Base-by-base conservation (phyloP, 2,113 vertebrate genomes). In the Odontophorus gujanensis region DNA sequence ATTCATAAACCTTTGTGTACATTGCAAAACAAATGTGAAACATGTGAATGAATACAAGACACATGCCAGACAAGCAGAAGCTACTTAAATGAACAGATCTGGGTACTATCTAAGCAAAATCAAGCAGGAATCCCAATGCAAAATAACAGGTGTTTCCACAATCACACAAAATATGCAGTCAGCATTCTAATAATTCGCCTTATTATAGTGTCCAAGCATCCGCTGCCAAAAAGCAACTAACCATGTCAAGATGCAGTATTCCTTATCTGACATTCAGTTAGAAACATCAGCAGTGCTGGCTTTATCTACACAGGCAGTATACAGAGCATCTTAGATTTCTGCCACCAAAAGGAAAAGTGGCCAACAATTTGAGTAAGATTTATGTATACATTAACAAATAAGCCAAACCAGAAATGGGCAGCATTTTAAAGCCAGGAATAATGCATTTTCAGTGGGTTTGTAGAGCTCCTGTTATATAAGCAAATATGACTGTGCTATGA, bases 141-240 rank as follows among this genome's bases (percentile, higher is more conserved):
- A 96, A 88, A 97, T 93, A 94, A 97, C 95, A 97, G 97, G 94
- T 95, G 93, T 96, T 94, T 97, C 95, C 94, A 97, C 96, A 98
- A 97, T 97, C 97, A 95, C 97, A 98, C 96, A 97, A 96, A 95
- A 93, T 91, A 92, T 85, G 90, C 93, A 90, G 85, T 74, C 59
- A 93, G 96, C 96, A 92, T 89, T 78, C 61, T 74, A 94, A 93
- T 22, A 78, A 89, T 97, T 97, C 95, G 97, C 98, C 98, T 98
- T 98, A 98, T 98, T 98, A 98, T 97, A 98, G 97, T 97, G 95
- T 97, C 97, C 96, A 97, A 97, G 97, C 95, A 97, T 92, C 97
- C 19, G 89, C 97, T 98, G 97, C 96, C 96, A 96, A 93, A 96
- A 87, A 96, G 89, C 85, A 3, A 97, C 78, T 79, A 90, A 94